These are phyloP conservation scores for Drosophila silvestris DNA, from an alignment of 2,888 invertebrate species.

Conservation along the genomic window DNA sequence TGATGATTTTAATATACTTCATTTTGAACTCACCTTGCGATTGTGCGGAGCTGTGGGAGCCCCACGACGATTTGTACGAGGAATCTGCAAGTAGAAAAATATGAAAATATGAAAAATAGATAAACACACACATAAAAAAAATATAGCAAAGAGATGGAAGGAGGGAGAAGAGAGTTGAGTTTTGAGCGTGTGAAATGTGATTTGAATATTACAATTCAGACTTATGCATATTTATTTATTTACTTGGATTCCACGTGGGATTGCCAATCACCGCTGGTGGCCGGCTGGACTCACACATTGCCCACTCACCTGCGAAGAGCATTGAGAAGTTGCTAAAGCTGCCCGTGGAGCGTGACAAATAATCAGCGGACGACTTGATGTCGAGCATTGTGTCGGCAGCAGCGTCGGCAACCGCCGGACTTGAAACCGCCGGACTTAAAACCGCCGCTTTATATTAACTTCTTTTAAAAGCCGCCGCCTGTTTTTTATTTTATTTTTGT, in stretches of 20 bases:
- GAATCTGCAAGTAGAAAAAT: conserved; percentile 89
- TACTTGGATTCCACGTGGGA: conserved; percentile 77
- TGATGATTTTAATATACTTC: background rate
- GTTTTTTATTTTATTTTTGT: background rate
- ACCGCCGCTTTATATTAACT: background rate
- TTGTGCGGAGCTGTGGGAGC: conserved; percentile 91
- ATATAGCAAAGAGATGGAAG: background rate
- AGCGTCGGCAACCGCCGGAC: conserved; percentile 78
- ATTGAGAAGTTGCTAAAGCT: conserved; percentile 97
- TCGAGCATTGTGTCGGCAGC: conserved; percentile 90
- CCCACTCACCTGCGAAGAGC: conserved; percentile 93
- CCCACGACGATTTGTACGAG: conserved; percentile 94
- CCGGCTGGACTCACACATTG: conserved; percentile 75
- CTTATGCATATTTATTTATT: conserved; percentile 51
- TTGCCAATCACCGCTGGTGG: conserved; percentile 70
- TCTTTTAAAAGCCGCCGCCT: background rate
- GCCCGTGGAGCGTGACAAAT: conserved; percentile 93
- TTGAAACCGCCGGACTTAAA: conserved; percentile 19
- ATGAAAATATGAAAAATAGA: background rate
- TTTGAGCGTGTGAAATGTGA: conserved; percentile 18
- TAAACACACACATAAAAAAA: conserved; percentile 2
- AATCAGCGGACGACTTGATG: conserved; percentile 96
- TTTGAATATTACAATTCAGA: conserved; percentile 32
- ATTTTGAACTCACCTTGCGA: conserved; percentile 89
- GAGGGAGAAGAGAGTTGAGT: conserved; percentile 1